Conservation (phyloP, 1,140 invertebrate genomes). For the Phymastichus coffea region DNA sequence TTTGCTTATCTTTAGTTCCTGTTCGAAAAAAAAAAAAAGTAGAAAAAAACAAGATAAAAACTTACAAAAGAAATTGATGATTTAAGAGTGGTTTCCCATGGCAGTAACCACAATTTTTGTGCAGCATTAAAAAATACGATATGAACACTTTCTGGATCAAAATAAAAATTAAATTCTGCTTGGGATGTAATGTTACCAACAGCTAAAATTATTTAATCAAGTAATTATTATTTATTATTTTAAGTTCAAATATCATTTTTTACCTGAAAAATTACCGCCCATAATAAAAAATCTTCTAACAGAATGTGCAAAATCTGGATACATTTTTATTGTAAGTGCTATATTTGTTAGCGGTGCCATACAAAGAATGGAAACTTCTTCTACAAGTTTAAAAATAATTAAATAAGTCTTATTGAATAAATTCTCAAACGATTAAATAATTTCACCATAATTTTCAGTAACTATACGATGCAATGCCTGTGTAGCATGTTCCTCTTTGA, state of each 20-base stretch:
- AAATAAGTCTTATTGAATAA: slow-evolving; percentile 1
- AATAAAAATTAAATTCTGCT: slow-evolving; percentile 79
- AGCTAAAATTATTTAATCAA: slow-evolving; percentile 46
- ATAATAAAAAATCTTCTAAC: slow-evolving; percentile 71
- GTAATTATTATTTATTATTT: neutral
- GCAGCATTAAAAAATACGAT: slow-evolving; percentile 62
- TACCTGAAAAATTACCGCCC: slow-evolving; percentile 75
- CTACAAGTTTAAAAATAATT: slow-evolving; percentile 32
- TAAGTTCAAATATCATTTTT: slow-evolving; percentile 12
- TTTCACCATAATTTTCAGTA: slow-evolving; percentile 50
- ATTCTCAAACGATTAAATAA: too few species aligned
- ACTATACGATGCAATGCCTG: slow-evolving; percentile 57
- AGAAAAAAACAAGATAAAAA: slow-evolving; percentile 21
- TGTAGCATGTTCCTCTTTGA: slow-evolving; percentile 53
- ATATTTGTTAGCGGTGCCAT: slow-evolving; percentile 78
- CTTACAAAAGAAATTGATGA: slow-evolving; percentile 56
- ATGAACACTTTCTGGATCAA: slow-evolving; percentile 76
- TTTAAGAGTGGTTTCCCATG: slow-evolving; percentile 65
- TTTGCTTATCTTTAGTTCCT: too few species aligned
- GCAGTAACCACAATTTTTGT: slow-evolving; percentile 63
- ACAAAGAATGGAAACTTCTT: slow-evolving; percentile 63
- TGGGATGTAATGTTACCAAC: slow-evolving; percentile 67
- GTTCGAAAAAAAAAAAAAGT: too few species aligned
- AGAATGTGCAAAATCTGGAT: slow-evolving; percentile 62
- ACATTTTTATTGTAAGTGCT: slow-evolving; percentile 69